Evolutionary conservation across 2,113 vertebrate genomes (phyloP).

Genomic region (Phoxinus phoxinus): DNA sequence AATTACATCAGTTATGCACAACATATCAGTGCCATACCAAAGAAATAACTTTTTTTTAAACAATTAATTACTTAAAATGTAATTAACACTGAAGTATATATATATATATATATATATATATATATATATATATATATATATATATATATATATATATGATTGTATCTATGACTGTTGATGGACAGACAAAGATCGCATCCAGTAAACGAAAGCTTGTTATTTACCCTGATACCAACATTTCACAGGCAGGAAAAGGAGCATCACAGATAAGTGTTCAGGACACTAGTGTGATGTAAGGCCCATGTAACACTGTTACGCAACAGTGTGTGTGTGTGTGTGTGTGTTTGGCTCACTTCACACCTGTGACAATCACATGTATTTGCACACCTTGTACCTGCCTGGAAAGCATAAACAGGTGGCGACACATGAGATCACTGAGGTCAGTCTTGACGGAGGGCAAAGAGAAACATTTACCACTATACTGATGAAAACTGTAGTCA

Average conservation of each 20-base stretch:
- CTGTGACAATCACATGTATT: conserved; percentile 21
- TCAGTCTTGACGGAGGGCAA: neutral
- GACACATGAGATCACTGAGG: neutral
- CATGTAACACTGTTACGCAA: conserved; percentile 33
- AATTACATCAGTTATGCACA: too few relatives aligned
- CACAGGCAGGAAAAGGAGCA: neutral
- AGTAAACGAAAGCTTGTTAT: conserved; percentile 1
- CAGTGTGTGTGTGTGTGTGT: conserved; percentile 7
- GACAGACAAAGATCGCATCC: neutral
- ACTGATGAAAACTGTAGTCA: neutral
- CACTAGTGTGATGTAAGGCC: conserved; percentile 34
- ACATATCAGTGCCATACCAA: too few relatives aligned
- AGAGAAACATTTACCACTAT: neutral
- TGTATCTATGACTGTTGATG: too few relatives aligned
- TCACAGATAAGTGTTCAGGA: neutral
- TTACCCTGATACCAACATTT: conserved; percentile 2
- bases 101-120: too few relatives aligned
- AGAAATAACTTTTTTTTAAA: too few relatives aligned
- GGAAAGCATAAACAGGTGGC: conserved; percentile 1
- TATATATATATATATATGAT: too few relatives aligned
- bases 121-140: too few relatives aligned
- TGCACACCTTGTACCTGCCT: neutral
- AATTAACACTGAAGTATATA: too few relatives aligned
- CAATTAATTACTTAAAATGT: too few relatives aligned
- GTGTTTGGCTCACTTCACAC: conserved; percentile 22